Conservation (phyloP, 2,113 vertebrate genomes). For the Cephalopholis sonnerati region DNA sequence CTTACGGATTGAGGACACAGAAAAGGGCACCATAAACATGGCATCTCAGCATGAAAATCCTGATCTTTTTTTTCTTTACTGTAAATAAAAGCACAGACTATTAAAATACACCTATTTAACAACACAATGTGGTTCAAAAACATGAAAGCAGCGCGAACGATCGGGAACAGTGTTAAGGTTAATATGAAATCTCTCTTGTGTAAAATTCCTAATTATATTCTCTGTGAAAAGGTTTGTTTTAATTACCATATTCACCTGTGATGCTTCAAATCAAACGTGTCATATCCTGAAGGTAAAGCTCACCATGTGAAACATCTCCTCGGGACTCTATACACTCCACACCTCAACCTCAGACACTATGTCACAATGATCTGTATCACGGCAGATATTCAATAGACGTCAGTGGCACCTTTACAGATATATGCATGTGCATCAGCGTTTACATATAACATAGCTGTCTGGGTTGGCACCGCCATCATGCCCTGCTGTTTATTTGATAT, state of each 20-base stretch:
- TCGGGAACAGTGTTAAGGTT: conserved; percentile 23
- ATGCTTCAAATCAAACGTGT: conserved; percentile 61
- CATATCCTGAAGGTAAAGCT: conserved; percentile 61
- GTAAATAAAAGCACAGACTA: conserved; percentile 42
- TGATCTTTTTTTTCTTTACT: conserved; percentile 49
- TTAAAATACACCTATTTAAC: conserved; percentile 62
- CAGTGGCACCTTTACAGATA: conserved; percentile 63
- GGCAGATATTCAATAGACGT: conserved; percentile 59
- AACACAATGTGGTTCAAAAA: conserved; percentile 58
- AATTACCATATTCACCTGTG: conserved; percentile 77
- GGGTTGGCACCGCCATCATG: conserved; percentile 72
- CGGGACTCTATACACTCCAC: conserved; percentile 29
- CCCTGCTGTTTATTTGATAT: conserved; percentile 85
- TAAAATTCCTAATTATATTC: conserved; percentile 58
- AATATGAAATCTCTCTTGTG: conserved; percentile 56
- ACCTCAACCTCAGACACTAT: conserved; percentile 60
- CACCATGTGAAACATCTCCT: conserved; percentile 44
- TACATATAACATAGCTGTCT: conserved; percentile 68
- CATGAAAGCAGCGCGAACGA: conserved; percentile 38
- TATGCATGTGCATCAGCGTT: conserved; percentile 52
- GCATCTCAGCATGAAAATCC: conserved; percentile 70
- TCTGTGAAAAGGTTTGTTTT: conserved; percentile 56
- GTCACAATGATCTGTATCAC: conserved; percentile 63
- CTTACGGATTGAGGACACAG: conserved; percentile 80
- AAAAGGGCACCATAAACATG: conserved; percentile 71